Evolutionary conservation across 2,888 invertebrate genomes (phyloP), one percentile per base, ranked within the genome.

Genomic region (Papilio elwesi): DNA sequence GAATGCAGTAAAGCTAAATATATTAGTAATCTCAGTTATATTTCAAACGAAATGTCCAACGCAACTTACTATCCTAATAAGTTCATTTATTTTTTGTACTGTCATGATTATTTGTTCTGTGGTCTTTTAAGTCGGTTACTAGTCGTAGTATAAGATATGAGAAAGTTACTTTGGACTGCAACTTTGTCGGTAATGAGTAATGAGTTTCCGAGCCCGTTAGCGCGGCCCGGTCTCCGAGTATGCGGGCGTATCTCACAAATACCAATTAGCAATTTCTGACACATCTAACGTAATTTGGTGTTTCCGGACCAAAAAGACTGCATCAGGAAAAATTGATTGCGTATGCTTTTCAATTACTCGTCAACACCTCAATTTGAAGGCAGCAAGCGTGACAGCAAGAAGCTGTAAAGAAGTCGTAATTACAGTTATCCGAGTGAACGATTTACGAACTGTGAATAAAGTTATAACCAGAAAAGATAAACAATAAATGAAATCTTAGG

Each of bases 201-300:
- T 85, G 49, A 62, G 59, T 62, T 15, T 77, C 83, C 80, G 80
- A 81, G 82, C 76, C 91, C 92, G 90, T 92, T 91, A 82, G 80
- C 76, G 78, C 57, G 77, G 81, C 87, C 88, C 89, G 85, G 88
- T 85, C 85, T 80, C 80, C 78, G 81, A 80, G 81, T 80, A 85
- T 82, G 82, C 82, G 79, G 79, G 78, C 77, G 79, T 82, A 81
- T 78, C 78, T 78, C 82, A 83, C 82, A 83, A 79, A 84, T 85
- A 83, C 82, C 89, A 90, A 91, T 92, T 92, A 92, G 87, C 87
- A 81, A 84, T 83, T 80, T 83, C 84, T 81, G 84, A 85, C 87
- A 82, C 84, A 83, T 83, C 82, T 85, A 84, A 82, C 81, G 83
- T 86, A 87, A 90, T 90, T 88, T 87, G 82, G 83, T 87, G 84